Conservation (phyloP, 2,113 vertebrate genomes). For the Megaceryle torquata region DNA sequence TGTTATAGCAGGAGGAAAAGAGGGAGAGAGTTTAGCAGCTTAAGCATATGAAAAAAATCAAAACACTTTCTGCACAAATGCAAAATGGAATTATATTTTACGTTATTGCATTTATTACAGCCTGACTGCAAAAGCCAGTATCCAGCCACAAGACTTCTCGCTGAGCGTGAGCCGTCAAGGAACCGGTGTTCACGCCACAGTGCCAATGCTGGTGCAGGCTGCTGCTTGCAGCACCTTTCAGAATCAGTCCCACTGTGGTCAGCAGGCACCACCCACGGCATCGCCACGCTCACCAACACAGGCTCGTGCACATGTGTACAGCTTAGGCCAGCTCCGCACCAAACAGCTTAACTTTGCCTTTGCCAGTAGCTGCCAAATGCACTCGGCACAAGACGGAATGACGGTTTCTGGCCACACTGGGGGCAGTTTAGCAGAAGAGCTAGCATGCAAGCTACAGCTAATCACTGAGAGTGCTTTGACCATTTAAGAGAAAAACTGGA, state of each 20-base stretch:
- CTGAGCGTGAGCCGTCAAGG: accelerated
- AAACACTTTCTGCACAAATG: background rate
- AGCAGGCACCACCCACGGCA: background rate
- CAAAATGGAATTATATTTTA: background rate
- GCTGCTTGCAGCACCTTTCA: background rate
- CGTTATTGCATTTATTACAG: background rate
- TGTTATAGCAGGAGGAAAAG: background rate
- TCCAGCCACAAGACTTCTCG: background rate
- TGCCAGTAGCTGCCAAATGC: accelerated
- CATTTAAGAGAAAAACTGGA: slow-evolving; percentile 44
- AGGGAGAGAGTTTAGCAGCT: background rate
- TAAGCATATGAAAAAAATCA: background rate
- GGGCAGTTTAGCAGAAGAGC: background rate
- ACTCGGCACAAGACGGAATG: background rate
- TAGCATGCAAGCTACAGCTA: background rate
- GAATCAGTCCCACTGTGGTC: background rate
- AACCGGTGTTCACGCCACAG: accelerated
- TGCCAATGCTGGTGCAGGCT: accelerated
- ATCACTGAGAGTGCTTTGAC: slow-evolving; percentile 24
- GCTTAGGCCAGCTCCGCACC: background rate
- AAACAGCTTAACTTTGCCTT: background rate
- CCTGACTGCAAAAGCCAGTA: background rate
- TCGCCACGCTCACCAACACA: background rate
- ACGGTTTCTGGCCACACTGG: background rate
- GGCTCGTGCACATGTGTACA: accelerated